Evolutionary conservation across 30 jellyfish, hydroid and myxozoan species (phyloP).

Genomic region (Mastigias papua): DNA sequence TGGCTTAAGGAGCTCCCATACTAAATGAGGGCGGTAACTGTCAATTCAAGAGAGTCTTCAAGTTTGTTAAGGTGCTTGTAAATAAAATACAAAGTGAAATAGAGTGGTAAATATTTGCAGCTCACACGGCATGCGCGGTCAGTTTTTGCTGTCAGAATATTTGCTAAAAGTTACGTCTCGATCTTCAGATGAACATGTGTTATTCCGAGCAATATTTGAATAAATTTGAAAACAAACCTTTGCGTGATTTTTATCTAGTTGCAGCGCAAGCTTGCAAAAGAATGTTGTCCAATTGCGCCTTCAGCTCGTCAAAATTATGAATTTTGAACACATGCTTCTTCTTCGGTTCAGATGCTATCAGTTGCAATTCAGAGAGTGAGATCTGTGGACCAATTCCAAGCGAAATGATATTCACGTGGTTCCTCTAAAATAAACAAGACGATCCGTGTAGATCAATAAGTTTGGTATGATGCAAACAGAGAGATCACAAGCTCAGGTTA

Average conservation of each 20-base stretch:
- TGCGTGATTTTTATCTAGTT: not conserved
- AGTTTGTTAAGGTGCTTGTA: too few species aligned
- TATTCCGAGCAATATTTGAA: not conserved
- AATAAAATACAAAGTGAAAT: too few species aligned
- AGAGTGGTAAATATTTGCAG: too few species aligned
- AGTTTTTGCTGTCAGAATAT: too few species aligned
- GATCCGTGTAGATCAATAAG: not conserved
- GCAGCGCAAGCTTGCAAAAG: slow-evolving; percentile 48
- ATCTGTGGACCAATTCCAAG: slow-evolving; percentile 76
- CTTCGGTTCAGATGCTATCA: slow-evolving; percentile 69
- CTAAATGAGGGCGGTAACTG: too few species aligned
- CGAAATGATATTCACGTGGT: slow-evolving; percentile 62
- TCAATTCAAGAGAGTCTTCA: too few species aligned
- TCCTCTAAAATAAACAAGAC: not conserved
- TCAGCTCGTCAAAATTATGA: slow-evolving; percentile 52
- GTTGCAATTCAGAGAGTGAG: slow-evolving; percentile 38
- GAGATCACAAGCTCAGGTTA: too few species aligned
- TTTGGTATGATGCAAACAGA: not conserved
- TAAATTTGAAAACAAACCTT: not conserved
- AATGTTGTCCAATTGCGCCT: slow-evolving; percentile 40
- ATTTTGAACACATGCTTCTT: slow-evolving; percentile 56
- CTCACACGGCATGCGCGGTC: too few species aligned
- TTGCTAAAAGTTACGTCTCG: too few species aligned
- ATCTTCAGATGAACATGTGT: not conserved
- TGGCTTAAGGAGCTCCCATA: too few species aligned